Percentiles rank a stretch among this genome's conserved stretches.
Conservation (phyloP, 2,113 vertebrate genomes). For the Mixornis gularis region DNA sequence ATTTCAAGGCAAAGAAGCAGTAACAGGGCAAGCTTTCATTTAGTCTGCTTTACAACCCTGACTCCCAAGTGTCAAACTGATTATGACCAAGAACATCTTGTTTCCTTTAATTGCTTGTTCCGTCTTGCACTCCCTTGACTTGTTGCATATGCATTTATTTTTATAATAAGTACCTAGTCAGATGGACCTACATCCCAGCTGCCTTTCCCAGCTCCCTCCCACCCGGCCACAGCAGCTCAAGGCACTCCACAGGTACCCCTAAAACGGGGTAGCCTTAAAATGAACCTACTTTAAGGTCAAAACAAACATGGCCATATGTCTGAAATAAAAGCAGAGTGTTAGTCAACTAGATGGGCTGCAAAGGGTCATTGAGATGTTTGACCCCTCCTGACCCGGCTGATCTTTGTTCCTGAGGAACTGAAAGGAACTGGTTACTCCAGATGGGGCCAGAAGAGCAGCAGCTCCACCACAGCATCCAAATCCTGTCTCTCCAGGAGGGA, state of each 20-base stretch:
- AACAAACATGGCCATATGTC: rapidly evolving
- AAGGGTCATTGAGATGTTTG: not conserved
- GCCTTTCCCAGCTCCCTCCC: not conserved
- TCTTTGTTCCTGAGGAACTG: not conserved
- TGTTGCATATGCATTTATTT: not conserved
- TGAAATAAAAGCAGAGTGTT: not conserved
- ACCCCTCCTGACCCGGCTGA: not conserved
- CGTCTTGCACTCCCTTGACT: not conserved
- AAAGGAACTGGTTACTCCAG: not conserved
- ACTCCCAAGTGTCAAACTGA: rapidly evolving
- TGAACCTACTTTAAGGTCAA: not conserved
- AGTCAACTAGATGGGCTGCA: not conserved
- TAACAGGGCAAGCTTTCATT: not conserved
- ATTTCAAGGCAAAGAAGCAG: not conserved
- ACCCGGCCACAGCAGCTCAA: not conserved
- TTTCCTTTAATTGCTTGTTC: not conserved
- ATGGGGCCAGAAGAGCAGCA: not conserved
- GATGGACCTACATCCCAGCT: not conserved
- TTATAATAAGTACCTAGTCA: not conserved
- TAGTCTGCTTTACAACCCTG: not conserved
- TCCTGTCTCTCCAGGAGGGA: not conserved
- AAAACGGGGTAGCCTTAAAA: not conserved
- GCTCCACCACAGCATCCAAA: not conserved
- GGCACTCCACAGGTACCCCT: not conserved
- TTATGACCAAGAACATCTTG: not conserved